Conservation (phyloP, 2,888 invertebrate species). For the Octodonta nipae region DNA sequence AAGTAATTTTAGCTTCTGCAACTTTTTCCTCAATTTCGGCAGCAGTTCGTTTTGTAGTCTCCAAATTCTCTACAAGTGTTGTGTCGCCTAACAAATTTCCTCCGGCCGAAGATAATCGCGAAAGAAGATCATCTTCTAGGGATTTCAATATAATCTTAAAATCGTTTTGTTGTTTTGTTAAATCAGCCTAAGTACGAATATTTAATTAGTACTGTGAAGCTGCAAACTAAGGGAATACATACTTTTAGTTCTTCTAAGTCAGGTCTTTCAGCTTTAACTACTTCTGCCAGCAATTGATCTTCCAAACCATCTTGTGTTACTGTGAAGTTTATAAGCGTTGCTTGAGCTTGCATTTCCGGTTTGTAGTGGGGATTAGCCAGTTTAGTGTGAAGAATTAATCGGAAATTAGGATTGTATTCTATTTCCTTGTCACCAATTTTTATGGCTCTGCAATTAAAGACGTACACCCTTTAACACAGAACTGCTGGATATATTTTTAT, state of each 20-base stretch:
- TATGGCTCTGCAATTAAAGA: slow-evolving; percentile 64
- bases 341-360: slow-evolving; percentile 97
- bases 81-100: slow-evolving; percentile 90
- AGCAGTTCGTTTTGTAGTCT: slow-evolving; percentile 89
- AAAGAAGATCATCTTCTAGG: slow-evolving; percentile 84
- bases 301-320: slow-evolving; percentile 92
- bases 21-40: slow-evolving; percentile 91
- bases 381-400: slow-evolving; percentile 84
- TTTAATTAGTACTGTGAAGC: slow-evolving; percentile 3
- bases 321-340: slow-evolving; percentile 91
- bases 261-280: slow-evolving; percentile 90
- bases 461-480: too few relatives aligned
- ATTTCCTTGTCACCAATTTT: slow-evolving; percentile 95
- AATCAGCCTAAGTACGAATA: slow-evolving; percentile 57
- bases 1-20: slow-evolving; percentile 82
- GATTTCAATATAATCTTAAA: slow-evolving; percentile 89
- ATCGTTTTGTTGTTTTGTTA: slow-evolving; percentile 92
- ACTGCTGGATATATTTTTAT: background rate
- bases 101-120: slow-evolving; percentile 79
- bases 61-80: slow-evolving; percentile 87
- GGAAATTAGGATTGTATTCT: slow-evolving; percentile 77
- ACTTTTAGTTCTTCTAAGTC: slow-evolving; percentile 86
- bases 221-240: slow-evolving; percentile 7
- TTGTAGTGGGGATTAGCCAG: slow-evolving; percentile 95
- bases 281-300: slow-evolving; percentile 90